phyloP scores from a whole-genome alignment of 2,797 vertebrate species.

The Sebastes vulpes region DNA sequence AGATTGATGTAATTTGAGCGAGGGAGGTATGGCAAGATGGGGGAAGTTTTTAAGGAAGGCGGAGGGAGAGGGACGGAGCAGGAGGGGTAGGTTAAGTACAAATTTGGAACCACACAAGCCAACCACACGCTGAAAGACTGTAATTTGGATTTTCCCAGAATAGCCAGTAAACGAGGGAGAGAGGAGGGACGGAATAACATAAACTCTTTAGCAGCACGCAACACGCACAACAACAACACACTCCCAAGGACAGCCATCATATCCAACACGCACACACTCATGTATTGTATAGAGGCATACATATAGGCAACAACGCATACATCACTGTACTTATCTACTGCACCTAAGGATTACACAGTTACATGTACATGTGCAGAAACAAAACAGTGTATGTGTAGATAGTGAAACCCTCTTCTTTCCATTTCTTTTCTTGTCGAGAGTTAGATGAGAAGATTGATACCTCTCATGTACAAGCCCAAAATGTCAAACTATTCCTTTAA shows the following conservation, averaged over 20 bases:
- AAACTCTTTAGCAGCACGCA: slow-evolving; percentile 86
- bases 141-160: slow-evolving; percentile 90
- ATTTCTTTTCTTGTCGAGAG: neutral
- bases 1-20: slow-evolving; percentile 40
- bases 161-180: slow-evolving; percentile 86
- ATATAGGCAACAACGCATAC: neutral
- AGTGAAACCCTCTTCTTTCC: neutral
- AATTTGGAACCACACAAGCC: slow-evolving; percentile 86
- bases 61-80: slow-evolving; percentile 66
- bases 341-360: neutral
- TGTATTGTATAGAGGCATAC: slow-evolving; percentile 12
- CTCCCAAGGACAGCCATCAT: slow-evolving; percentile 48
- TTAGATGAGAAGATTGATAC: neutral
- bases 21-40: slow-evolving; percentile 30
- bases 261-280: slow-evolving; percentile 20
- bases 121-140: slow-evolving; percentile 87
- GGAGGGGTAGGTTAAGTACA: slow-evolving; percentile 83
- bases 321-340: neutral
- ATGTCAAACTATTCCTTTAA: neutral
- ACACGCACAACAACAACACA: slow-evolving; percentile 80
- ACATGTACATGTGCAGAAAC: neutral
- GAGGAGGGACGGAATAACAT: slow-evolving; percentile 84
- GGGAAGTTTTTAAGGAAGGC: slow-evolving; percentile 50
- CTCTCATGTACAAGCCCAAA: neutral
- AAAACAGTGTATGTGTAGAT: neutral